Evolutionary conservation across 2,797 vertebrate species (phyloP), one percentile per base, ranked within the genome.

Genomic region (Oreochromis grahami): DNA sequence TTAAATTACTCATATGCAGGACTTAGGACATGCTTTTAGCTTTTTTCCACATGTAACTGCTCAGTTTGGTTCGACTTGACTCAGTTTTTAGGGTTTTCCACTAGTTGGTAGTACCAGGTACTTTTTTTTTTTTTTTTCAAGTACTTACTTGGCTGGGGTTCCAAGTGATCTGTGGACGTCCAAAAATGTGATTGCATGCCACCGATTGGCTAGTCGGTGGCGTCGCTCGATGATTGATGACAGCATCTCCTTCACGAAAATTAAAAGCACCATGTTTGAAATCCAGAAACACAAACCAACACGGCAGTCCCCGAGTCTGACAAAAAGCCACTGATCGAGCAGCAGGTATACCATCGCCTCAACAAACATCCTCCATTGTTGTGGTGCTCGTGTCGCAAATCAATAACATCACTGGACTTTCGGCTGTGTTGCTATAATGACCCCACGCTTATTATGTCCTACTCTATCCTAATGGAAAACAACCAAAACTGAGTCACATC

Each of bases 401-500:
- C 36, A n/a, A 63, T 63, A 17, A 63, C 32, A 34, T 63, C 32
- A n/a, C 17, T 36, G 58, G 58, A n/a, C 2, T n/a, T 63, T 12
- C 0, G 6, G 58, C 32, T 63, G 32, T 63, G 58, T 63, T 63
- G 32, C 58, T 63, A 63, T 36, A 63, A 63, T 10, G 6, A 12
- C 32, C 17, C 32, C 32, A 63, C 11, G 3, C 10, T 63, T 19
- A 63, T 36, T 63, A 63, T 5, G 32, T 36, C 17, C 6, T 36
- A 63, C 32, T 63, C 58, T 63, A 7, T 36, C 7, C 32, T n/a
- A 63, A 12, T 6, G 4, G 32, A 36, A 63, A 63, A 63, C 10
- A n/a, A 36, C 6, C 32, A 60, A 34, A 60, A 60, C 56, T 0
- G 15, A 60, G 29, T 34, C 1, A 0, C 56, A 34, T 34, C 15